Evolutionary conservation across 2,797 vertebrate species (phyloP), one percentile per base, ranked within the genome.

Genomic region (Siniperca scherzeri): DNA sequence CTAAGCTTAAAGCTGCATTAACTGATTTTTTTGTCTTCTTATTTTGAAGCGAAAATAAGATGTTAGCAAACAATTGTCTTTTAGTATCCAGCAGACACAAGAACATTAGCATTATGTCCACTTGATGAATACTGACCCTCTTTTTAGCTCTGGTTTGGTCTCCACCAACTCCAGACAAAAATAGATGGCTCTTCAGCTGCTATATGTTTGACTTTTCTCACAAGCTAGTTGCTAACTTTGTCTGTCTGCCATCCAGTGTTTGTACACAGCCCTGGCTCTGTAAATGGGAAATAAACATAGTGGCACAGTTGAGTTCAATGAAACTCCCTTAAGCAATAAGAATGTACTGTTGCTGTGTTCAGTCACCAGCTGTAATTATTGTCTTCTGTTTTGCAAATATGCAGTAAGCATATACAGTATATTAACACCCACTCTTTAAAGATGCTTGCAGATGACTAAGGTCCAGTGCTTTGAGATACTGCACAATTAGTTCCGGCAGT

Each of bases 401-500:
- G 83, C 72, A 84, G 46, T 68, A 36, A 68, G 79, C 25, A 8
- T 44, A 56, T 80, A 50, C 62, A 57, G 50, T 66, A 66, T 76
- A 81, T 77, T 71, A 84, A 78, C 77, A 27, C 21, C 48, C 66
- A 68, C 69, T 40, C 68, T 87, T 85, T 71, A 81, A 77, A 91
- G 78, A 77, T 52, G 78, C 67, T 57, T 55, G 55, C 70, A 66
- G 84, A 59, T 74, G 80, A 91, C 76, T 83, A 52, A 4, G 80
- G 80, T 86, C 71, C 83, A 74, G 71, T 25, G 76, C 86, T 88
- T 84, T 81, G 74, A 91, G 85, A 91, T 84, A 65, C 81, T 30
- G 83, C 70, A 65, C 84, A 87, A 90, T 92, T 90, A 88, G 83
- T 89, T 93, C 81, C 70, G 7, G 73, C 84, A 82, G 68, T 84